Evolutionary conservation across 2,113 vertebrate species (phyloP), one percentile per base, ranked within the genome.

Genomic region (Anoura caudifer): DNA sequence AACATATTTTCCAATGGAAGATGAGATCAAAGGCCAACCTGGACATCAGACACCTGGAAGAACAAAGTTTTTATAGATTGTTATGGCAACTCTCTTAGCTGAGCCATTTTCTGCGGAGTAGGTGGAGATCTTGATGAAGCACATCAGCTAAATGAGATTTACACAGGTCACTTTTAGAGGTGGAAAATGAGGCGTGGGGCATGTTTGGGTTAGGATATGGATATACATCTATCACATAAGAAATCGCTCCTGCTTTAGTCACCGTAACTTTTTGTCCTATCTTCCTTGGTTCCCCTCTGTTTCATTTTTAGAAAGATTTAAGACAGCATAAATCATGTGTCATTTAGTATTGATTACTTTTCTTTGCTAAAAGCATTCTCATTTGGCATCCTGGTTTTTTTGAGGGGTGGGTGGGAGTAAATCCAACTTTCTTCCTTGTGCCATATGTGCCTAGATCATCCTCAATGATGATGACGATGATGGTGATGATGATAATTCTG

Each of bases 231-330:
- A 6, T 61, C 54, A 69, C 22, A 38, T 6, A 69, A 91, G 4
- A 17, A 84, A 45, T n/a, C 41, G 22, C 10, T 81, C 14, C 4
- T n/a, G 9, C 70, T 91, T 31, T 84, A 22, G n/a, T 50, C 16
- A 28, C 22, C 19, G 59, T 77, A 31, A 4, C 19, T 88, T 76
- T 76, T 70, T 67, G 41, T 85, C 50, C 26, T n/a, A 5, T 54
- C 28, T 80, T 72, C 52, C 5, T 4, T 89, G 52, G 7, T 3
- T 80, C 38, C 13, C 20, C 38, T 85, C 13, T 83, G 7, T 69
- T 94, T 72, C 80, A 85, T 76, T 96, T 82, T 88, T 90, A 43
- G 33, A 83, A 65, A 93, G 54, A 84, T n/a, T 83, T 82, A 90
- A 76, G 14, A 56, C 26, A 70, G 20, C 26, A 84, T 38, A 87